Evolutionary conservation across 2,888 invertebrate genomes (phyloP).

Genomic region (Spilarctia lutea): DNA sequence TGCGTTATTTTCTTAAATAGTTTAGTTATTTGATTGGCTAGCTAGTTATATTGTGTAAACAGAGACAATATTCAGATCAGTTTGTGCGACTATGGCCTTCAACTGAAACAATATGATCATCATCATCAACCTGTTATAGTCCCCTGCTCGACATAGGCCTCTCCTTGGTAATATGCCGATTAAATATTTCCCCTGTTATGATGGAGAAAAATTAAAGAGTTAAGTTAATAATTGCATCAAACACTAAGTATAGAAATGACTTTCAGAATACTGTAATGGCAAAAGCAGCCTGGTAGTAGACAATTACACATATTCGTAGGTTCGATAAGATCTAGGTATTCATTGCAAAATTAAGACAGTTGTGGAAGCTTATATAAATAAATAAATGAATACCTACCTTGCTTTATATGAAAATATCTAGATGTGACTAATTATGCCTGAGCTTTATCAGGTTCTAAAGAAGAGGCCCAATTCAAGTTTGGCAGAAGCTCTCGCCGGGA

Average conservation of each 20-base stretch:
- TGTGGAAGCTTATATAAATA: no score
- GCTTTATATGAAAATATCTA: neutral
- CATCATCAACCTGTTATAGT: no score
- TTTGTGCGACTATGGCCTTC: no score
- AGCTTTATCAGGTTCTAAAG: slow-evolving; percentile 53
- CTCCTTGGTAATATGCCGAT: neutral
- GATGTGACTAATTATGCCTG: slow-evolving; percentile 31
- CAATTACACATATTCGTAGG: neutral
- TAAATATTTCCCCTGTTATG: neutral
- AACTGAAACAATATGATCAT: neutral
- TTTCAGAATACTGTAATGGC: neutral
- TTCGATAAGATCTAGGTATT: neutral
- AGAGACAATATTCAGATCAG: neutral
- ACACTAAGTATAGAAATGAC: neutral
- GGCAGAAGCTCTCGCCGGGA: slow-evolving; percentile 55
- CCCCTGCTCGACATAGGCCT: no score
- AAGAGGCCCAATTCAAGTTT: slow-evolving; percentile 62
- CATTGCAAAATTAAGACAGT: neutral
- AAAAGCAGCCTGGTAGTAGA: neutral
- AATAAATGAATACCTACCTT: neutral
- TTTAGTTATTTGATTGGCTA: neutral
- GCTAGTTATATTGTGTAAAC: neutral
- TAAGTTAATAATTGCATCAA: neutral
- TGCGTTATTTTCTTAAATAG: neutral
- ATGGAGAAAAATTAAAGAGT: neutral